These are phyloP conservation scores for Columba guinea DNA, from an alignment of 2,797 vertebrate genomes.

Conservation along the genomic window DNA sequence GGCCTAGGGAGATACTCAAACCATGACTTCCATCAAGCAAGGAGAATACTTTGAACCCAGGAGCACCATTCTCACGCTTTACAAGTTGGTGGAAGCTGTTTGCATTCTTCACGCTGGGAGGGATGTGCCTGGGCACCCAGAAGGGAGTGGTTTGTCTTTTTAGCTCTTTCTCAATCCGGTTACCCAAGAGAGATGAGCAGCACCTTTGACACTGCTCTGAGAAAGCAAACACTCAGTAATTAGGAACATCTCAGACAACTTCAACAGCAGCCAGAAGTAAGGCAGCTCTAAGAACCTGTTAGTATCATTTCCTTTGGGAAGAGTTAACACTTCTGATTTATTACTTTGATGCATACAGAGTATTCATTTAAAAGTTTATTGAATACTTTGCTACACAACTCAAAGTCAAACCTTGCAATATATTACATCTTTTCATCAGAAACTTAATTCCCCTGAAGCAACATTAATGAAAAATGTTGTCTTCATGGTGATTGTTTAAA, in stretches of 20 bases:
- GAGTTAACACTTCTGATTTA: neutral
- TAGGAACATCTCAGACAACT: neutral
- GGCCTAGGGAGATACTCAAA: neutral
- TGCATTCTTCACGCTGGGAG: neutral
- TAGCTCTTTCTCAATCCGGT: constrained; percentile 13
- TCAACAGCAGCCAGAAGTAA: neutral
- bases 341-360: neutral
- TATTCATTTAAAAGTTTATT: neutral
- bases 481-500: neutral
- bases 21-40: neutral
- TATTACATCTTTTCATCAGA: neutral
- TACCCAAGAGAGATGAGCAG: neutral
- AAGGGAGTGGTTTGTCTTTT: neutral
- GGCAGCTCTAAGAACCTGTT: neutral
- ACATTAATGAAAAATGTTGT: neutral
- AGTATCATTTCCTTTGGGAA: neutral
- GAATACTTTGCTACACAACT: neutral
- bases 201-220: neutral
- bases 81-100: neutral
- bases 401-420: neutral
- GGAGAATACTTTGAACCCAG: neutral
- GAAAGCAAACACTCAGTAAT: neutral
- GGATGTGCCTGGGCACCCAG: neutral
- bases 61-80: fast-evolving
- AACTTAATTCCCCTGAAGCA: neutral